Percentiles rank a stretch among this genome's conserved stretches.
phyloP scores from a whole-genome alignment of 1,140 invertebrate genomes.

The Papilio helenus region DNA sequence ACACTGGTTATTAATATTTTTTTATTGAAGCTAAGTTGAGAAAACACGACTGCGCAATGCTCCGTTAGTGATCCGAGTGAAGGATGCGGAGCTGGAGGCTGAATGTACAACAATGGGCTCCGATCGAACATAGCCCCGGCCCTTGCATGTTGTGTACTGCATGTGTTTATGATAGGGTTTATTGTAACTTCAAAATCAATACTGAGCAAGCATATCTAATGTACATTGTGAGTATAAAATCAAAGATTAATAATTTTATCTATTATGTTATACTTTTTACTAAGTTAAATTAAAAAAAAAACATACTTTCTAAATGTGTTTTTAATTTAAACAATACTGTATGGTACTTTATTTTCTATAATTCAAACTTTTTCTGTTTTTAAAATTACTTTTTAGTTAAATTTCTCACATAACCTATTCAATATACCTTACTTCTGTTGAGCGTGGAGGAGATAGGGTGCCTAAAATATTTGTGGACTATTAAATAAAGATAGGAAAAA shows the following conservation, averaged over 20 bases:
- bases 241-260: constrained; percentile 18
- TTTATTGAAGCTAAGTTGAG: constrained; percentile 56
- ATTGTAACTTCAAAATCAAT: constrained; percentile 66
- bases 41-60: constrained; percentile 71
- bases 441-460: neutral
- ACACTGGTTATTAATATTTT: constrained; percentile 53
- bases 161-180: constrained; percentile 70
- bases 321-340: neutral
- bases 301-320: neutral
- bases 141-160: constrained; percentile 56
- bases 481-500: constrained; percentile 69
- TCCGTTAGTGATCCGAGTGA: constrained; percentile 66
- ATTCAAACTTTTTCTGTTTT: neutral
- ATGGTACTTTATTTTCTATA: neutral
- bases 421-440: neutral
- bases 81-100: constrained; percentile 56
- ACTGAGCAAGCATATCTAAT: constrained; percentile 46
- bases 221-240: neutral
- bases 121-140: constrained; percentile 57
- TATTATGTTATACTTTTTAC: neutral
- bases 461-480: constrained; percentile 53
- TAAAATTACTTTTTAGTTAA: neutral
- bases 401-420: neutral
- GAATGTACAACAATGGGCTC: constrained; percentile 66
- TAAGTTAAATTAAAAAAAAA: neutral